Conservation (phyloP, 2,113 vertebrate genomes). For the Lipotes vexillifer region DNA sequence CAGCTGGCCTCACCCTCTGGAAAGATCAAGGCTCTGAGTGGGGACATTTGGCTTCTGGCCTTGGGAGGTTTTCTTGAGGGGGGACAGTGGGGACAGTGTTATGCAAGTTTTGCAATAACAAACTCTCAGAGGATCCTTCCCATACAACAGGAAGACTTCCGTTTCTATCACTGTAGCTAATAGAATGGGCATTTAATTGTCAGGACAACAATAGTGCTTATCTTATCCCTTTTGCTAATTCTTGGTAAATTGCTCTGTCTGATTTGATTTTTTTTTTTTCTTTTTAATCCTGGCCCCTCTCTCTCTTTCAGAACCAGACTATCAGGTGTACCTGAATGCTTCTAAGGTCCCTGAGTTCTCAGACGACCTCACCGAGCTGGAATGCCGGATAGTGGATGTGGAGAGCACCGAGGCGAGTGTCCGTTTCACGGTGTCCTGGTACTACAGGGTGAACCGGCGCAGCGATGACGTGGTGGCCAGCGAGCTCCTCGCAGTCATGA, state of each 20-base stretch:
- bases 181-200: not conserved
- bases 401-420: slow-evolving; percentile 68
- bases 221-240: not conserved
- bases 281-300: not conserved
- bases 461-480: slow-evolving; percentile 18
- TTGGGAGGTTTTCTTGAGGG: not conserved
- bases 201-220: not conserved
- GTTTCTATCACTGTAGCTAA: accelerated
- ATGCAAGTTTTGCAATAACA: not conserved
- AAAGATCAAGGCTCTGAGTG: not conserved
- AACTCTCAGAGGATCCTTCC: not conserved
- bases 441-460: slow-evolving; percentile 76
- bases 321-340: slow-evolving; percentile 82
- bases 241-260: not conserved
- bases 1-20: accelerated
- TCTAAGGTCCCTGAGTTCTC: slow-evolving; percentile 81
- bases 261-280: not conserved
- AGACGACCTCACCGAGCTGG: slow-evolving; percentile 88
- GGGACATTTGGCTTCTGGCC: not conserved
- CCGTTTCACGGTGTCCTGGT: slow-evolving; percentile 88
- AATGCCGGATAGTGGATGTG: slow-evolving; percentile 82
- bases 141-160: not conserved
- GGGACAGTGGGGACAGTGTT: not conserved
- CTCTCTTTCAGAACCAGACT: slow-evolving; percentile 83
- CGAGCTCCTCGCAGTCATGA: slow-evolving; percentile 84